A percentile compares a stretch with the other conserved stretches of the same genome.
These are phyloP conservation scores for Pseudomugil tenellus DNA, from an alignment of 2,797 vertebrate genomes.

Conservation along the genomic window DNA sequence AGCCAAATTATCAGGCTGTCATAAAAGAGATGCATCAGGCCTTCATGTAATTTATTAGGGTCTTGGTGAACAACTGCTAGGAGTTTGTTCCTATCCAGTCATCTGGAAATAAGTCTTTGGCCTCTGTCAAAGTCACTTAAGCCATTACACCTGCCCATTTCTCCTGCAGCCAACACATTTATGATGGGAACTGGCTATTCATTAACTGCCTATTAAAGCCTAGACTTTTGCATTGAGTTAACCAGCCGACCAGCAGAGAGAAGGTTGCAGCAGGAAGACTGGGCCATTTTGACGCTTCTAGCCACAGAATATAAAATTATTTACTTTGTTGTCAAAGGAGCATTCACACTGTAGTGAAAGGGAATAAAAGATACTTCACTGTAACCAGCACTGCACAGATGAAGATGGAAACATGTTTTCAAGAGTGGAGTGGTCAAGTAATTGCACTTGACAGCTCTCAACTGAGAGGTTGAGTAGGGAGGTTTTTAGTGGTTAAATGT, in stretches of 20 bases:
- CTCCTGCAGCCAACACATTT: background rate
- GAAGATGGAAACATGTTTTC: slow-evolving; percentile 20
- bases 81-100: slow-evolving; percentile 26
- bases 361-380: background rate
- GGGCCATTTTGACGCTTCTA: background rate
- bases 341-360: slow-evolving; percentile 6
- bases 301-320: background rate
- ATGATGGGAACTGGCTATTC: slow-evolving; percentile 3
- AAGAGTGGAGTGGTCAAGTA: slow-evolving; percentile 37
- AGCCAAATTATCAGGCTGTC: slow-evolving; percentile 4
- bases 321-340: slow-evolving; percentile 17
- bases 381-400: slow-evolving; percentile 5
- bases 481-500: slow-evolving; percentile 21
- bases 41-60: slow-evolving; percentile 17
- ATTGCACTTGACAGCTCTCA: slow-evolving; percentile 48
- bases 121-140: slow-evolving; percentile 18
- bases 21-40: background rate
- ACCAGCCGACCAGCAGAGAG: background rate
- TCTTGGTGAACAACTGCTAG: slow-evolving; percentile 13
- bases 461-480: slow-evolving; percentile 12
- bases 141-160: slow-evolving; percentile 25
- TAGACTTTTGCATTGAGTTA: background rate
- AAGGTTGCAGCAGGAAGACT: background rate
- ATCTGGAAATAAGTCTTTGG: slow-evolving; percentile 18
- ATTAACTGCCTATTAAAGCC: background rate